Base-by-base conservation (phyloP, 2,797 vertebrate species). In the Acrocephalus scirpaceus region DNA sequence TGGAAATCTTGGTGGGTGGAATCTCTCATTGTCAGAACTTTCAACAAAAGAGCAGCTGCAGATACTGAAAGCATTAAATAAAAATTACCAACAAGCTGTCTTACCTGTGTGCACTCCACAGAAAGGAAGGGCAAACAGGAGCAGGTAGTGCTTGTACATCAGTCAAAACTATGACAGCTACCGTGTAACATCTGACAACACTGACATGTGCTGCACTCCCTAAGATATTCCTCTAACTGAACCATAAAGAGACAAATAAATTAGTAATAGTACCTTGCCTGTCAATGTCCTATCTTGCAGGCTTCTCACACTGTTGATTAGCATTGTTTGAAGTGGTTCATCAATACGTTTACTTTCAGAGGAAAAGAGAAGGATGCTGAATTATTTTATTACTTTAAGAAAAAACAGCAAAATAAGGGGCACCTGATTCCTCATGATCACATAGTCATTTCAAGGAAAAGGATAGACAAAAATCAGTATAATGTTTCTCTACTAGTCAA, bases 191-290 rank as follows among this genome's bases (percentile, higher is more conserved):
- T 98, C 66, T 99, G 98, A 98, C 98, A 98, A 98, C 96, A 92
- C 95, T 98, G 98, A 98, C 98, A 97, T 98, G 98, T 93, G 97
- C 97, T 94, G 93, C 91, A 92, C 95, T 98, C 97, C 97, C 97
- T 97, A 94, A 97, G 98, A 98, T 97, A 96, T 96, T 98, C 97
- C 97, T 94, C 84, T 97, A 98, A 98, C 97, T 97, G 97, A 98
- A 98, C 98, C 98, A 97, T 97, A 98, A 98, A 98, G 97, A 97
- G 97, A 98, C 98, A 98, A 98, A 99, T 99, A 98, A 99, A 99
- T 99, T 98, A 99, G 98, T 99, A 98, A 99, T 98, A 97, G 96
- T 95, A 97, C 92, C 97, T 98, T 90, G 97, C 97, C 98, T 98
- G 98, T 99, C 99, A 99, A 94, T 98, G 96, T 97, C 96, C 94